Percentiles rank a stretch among this genome's conserved stretches.
phyloP scores from a whole-genome alignment of 2,113 vertebrate species.

The Numida meleagris region DNA sequence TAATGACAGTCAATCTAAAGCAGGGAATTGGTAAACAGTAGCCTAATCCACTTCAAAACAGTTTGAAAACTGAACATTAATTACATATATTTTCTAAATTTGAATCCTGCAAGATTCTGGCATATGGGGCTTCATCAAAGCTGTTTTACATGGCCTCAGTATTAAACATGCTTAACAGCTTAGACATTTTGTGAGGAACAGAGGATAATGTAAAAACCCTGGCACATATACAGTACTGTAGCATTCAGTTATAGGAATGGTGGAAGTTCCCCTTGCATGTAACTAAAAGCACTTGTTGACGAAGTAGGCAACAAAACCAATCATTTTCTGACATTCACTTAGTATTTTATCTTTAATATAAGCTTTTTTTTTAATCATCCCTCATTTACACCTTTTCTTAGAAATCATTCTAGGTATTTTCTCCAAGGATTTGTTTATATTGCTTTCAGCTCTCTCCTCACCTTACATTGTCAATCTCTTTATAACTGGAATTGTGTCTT shows the following conservation, averaged over 20 bases:
- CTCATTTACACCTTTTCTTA: not conserved
- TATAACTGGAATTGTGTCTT: not conserved
- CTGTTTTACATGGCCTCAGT: not conserved
- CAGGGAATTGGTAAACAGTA: not conserved
- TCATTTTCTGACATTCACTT: not conserved
- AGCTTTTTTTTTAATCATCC: not conserved
- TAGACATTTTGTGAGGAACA: not conserved
- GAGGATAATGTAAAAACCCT: not conserved
- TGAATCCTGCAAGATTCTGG: not conserved
- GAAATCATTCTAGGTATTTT: not conserved
- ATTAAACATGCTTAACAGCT: not conserved
- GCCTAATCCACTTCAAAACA: not conserved
- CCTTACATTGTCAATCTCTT: not conserved
- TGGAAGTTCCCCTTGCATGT: not conserved
- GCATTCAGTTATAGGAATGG: not conserved
- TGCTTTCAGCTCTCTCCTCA: not conserved
- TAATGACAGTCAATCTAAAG: not conserved
- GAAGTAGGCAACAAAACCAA: not conserved
- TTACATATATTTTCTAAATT: not conserved
- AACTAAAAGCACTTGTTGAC: not conserved
- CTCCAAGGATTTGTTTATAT: not conserved
- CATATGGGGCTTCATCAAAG: fast-evolving
- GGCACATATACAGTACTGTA: not conserved
- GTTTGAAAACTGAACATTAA: not conserved
- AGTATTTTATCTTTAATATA: not conserved